phyloP scores from a whole-genome alignment of 1,140 invertebrate genomes.

The Ceratina calcarata region DNA sequence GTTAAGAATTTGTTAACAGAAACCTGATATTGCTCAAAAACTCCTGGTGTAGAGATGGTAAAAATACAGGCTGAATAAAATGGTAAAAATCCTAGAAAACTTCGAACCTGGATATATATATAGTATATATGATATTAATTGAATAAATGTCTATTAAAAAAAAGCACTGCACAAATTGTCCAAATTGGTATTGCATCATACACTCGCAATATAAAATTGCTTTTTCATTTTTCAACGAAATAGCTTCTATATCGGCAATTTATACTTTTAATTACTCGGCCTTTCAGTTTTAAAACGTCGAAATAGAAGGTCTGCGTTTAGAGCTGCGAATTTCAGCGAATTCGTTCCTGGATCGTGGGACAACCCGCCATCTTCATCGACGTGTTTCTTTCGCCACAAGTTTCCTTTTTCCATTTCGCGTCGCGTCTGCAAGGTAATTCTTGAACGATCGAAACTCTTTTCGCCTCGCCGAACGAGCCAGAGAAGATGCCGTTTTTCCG shows the following conservation, averaged over 20 bases:
- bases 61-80: no score
- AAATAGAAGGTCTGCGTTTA: no score
- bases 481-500: constrained; percentile 40
- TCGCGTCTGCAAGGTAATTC: constrained; percentile 25
- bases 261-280: constrained; percentile 35
- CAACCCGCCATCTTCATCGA: not conserved
- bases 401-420: not conserved
- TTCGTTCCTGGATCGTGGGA: not conserved
- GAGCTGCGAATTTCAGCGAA: not conserved
- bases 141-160: no score
- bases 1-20: no score
- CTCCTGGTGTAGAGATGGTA: no score
- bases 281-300: not conserved
- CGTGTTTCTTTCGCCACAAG: not conserved
- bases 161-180: no score
- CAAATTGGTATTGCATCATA: no score
- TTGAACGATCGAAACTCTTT: constrained; percentile 28
- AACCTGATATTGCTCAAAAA: no score
- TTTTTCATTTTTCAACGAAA: not conserved
- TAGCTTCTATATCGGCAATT: constrained; percentile 5
- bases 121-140: no score
- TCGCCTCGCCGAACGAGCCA: not conserved
- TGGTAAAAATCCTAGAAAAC: no score
- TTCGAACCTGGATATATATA: no score
- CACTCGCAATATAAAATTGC: no score